Evolutionary conservation across 2,888 invertebrate species (phyloP).

Genomic region (Zygogramma bicolorata): DNA sequence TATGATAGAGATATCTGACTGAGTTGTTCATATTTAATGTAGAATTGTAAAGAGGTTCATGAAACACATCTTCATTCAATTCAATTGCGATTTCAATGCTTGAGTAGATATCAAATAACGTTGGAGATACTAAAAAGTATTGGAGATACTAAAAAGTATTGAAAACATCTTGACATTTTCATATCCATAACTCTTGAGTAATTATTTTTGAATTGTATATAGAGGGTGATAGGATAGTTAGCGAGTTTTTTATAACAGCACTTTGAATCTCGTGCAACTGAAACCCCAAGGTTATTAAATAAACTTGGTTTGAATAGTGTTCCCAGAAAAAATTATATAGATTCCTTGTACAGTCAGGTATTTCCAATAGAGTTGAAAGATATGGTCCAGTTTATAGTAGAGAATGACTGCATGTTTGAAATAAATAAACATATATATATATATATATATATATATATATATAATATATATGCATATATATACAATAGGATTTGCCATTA

Average conservation of each 20-base stretch:
- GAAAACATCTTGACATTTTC: no score
- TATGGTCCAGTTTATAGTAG: neutral
- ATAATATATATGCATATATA: no score
- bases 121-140: no score
- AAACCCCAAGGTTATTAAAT: neutral
- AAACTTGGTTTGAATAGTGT: neutral
- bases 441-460: no score
- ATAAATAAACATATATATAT: constrained; percentile 13
- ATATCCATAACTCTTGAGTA: neutral
- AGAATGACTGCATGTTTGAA: constrained; percentile 14
- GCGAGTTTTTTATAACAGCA: neutral
- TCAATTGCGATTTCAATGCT: no score
- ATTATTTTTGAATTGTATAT: neutral
- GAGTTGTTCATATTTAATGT: neutral
- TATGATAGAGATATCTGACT: neutral
- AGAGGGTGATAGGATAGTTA: neutral
- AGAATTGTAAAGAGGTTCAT: neutral
- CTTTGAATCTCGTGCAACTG: neutral
- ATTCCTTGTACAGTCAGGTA: neutral
- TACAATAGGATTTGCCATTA: constrained; percentile 20
- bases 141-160: no score
- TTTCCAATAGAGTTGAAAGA: neutral
- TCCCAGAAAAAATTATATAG: neutral
- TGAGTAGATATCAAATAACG: no score
- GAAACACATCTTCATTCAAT: neutral